Evolutionary conservation across 1,140 invertebrate species (phyloP).

Genomic region (Eriosoma lanigerum): DNA sequence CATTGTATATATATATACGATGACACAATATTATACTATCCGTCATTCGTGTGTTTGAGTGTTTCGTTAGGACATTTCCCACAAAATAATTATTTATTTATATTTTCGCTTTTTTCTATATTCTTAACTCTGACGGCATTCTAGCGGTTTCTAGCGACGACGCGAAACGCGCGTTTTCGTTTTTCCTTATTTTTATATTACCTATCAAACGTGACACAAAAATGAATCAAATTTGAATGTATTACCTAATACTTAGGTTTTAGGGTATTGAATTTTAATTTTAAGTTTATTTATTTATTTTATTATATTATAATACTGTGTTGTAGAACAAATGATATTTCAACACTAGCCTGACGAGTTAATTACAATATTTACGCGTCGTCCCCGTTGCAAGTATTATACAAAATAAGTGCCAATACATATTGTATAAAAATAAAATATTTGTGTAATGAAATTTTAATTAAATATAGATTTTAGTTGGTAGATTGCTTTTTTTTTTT

Average conservation of each 20-base stretch:
- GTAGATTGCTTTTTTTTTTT: not conserved
- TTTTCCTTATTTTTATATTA: no score
- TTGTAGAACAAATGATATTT: not conserved
- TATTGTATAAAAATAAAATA: conserved; percentile 20
- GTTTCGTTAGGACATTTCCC: no score
- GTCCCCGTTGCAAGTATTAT: not conserved
- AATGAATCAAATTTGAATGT: conserved; percentile 43
- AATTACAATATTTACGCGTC: not conserved
- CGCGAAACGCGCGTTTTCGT: no score
- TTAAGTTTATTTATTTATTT: conserved; percentile 30
- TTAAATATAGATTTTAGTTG: not conserved
- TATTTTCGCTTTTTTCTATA: no score
- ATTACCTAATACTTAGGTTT: conserved; percentile 40
- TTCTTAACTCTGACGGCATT: no score
- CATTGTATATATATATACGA: no score
- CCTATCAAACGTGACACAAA: not conserved
- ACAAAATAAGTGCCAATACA: conserved; percentile 30
- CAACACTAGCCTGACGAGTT: not conserved
- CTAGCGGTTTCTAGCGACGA: no score
- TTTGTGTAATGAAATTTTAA: conserved; percentile 17
- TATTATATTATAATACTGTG: not conserved
- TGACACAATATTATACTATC: no score
- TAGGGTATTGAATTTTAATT: conserved; percentile 22
- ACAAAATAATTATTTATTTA: no score
- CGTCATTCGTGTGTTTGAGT: no score